These are phyloP conservation scores for Gasterosteus nipponicus DNA, from an alignment of 2,113 vertebrate genomes.

Conservation along the genomic window DNA sequence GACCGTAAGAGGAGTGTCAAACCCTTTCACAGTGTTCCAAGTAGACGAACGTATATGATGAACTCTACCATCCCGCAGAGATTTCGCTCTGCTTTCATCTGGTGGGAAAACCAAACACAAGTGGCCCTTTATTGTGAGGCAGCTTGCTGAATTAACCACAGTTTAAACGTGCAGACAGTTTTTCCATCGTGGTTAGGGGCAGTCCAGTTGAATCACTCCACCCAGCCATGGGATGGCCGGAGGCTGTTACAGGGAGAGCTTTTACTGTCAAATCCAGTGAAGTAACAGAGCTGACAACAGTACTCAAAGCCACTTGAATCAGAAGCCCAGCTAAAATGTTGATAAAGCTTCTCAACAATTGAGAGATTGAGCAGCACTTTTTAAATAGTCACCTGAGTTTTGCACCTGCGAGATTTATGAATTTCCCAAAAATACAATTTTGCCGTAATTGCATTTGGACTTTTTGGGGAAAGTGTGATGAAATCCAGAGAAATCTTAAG, in stretches of 20 bases:
- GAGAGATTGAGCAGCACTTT: constrained; percentile 20
- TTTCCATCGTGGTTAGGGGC: constrained; percentile 45
- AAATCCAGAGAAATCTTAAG: constrained; percentile 63
- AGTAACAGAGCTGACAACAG: constrained; percentile 50
- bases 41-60: constrained; percentile 44
- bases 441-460: constrained; percentile 53
- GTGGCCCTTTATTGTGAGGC: constrained; percentile 34
- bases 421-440: constrained; percentile 33
- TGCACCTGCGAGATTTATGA: constrained; percentile 12
- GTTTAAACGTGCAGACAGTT: constrained; percentile 47
- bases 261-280: constrained; percentile 40
- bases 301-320: constrained; percentile 30
- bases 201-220: constrained; percentile 43
- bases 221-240: constrained; percentile 43
- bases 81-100: constrained; percentile 63
- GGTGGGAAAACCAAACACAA: background rate
- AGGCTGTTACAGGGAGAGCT: constrained; percentile 48
- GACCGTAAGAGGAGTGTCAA: constrained; percentile 44
- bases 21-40: constrained; percentile 52
- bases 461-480: constrained; percentile 60
- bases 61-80: constrained; percentile 53
- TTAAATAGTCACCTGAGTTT: constrained; percentile 21
- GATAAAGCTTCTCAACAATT: background rate
- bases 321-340: constrained; percentile 16
- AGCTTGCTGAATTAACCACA: constrained; percentile 61